A percentile compares a stretch with the other conserved stretches of the same genome.
phyloP scores from a whole-genome alignment of 2,113 vertebrate genomes.

The cattle (Bos taurus) region DNA sequence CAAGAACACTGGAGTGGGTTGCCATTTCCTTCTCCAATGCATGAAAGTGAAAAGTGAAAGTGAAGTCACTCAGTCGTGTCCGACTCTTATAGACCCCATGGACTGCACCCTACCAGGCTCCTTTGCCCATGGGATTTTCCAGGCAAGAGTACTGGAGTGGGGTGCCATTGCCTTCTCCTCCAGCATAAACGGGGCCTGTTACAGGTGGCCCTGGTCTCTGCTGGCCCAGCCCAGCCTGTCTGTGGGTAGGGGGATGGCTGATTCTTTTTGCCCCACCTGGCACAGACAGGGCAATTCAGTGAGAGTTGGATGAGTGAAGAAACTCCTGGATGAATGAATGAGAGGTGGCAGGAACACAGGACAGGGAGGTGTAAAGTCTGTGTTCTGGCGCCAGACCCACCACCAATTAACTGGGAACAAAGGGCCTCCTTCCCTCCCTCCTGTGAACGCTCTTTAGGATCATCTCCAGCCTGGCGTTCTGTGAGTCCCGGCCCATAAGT shows the following conservation, averaged over 20 bases:
- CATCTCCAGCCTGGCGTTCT: rapidly evolving
- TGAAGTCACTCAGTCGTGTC: too few species aligned
- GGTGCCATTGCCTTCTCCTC: background rate
- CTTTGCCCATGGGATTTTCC: too few species aligned
- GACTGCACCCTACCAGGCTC: too few species aligned
- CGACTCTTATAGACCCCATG: too few species aligned
- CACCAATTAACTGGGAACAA: background rate
- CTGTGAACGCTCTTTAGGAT: background rate
- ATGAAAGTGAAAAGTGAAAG: too few species aligned
- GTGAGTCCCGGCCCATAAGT: background rate
- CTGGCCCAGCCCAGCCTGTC: background rate
- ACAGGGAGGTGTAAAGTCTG: background rate
- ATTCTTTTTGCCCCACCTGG: background rate
- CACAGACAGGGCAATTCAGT: background rate
- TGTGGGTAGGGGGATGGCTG: background rate
- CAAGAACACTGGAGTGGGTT: too few species aligned
- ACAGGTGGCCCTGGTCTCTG: background rate
- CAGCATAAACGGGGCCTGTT: rapidly evolving
- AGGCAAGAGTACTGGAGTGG: too few species aligned
- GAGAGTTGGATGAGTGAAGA: background rate
- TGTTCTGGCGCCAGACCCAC: background rate
- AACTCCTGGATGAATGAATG: background rate
- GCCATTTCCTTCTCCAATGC: too few species aligned
- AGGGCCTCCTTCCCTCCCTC: background rate
- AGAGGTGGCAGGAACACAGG: background rate